These are phyloP conservation scores for Lathronympha strigana DNA, from an alignment of 2,888 invertebrate species.

Conservation along the genomic window DNA sequence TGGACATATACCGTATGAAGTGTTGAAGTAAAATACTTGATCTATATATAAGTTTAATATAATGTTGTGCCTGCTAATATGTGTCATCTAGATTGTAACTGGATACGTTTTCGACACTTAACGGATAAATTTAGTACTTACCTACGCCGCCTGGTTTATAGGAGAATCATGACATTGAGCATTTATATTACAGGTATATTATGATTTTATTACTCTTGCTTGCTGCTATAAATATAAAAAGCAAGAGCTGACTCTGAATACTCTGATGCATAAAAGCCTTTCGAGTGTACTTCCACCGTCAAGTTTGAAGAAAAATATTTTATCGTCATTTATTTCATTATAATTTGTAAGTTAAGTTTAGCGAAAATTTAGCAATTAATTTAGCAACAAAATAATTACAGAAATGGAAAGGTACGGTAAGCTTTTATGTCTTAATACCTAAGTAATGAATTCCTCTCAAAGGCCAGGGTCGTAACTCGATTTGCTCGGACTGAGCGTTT, in stretches of 20 bases:
- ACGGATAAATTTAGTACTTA: constrained; percentile 50
- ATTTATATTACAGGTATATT: not conserved
- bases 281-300: not conserved
- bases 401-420: constrained; percentile 28
- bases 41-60: constrained; percentile 46
- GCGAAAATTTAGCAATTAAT: not conserved
- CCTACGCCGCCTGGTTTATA: constrained; percentile 44
- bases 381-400: constrained; percentile 59
- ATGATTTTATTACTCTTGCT: constrained; percentile 10
- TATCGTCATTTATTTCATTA: too few relatives aligned
- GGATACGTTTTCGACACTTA: constrained; percentile 56
- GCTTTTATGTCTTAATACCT: constrained; percentile 41
- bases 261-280: constrained; percentile 1
- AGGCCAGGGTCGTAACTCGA: constrained; percentile 75
- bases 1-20: constrained; percentile 20
- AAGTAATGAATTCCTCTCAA: constrained; percentile 55
- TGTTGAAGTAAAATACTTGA: constrained; percentile 35
- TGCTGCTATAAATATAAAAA: constrained; percentile 1
- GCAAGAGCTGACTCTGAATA: not conserved
- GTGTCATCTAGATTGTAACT: constrained; percentile 53
- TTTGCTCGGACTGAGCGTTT: constrained; percentile 69
- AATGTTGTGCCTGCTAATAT: constrained; percentile 50
- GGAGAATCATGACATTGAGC: constrained; percentile 32
- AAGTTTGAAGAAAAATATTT: too few relatives aligned
- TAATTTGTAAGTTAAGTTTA: too few relatives aligned